A percentile compares a stretch with the other conserved stretches of the same genome.
Evolutionary conservation across 2,888 invertebrate genomes (phyloP).

Genomic region (Diachrysia chrysitis): DNA sequence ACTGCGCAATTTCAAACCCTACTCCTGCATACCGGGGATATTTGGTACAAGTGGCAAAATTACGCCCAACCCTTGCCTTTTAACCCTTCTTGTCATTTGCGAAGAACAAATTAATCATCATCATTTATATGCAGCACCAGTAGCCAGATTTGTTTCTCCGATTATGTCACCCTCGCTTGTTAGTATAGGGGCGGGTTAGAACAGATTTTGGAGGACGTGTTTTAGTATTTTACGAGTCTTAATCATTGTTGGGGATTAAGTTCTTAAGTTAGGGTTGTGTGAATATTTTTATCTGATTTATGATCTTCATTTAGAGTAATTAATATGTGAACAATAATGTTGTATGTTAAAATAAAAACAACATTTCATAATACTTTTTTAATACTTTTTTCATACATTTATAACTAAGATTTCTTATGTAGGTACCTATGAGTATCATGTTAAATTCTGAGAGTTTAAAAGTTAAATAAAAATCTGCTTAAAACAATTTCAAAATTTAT

Average conservation of each 20-base stretch:
- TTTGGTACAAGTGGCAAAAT: conserved; percentile 81
- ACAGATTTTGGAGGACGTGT: conserved; percentile 82
- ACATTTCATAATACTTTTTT: no score
- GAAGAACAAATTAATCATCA: conserved; percentile 89
- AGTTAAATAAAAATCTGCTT: neutral
- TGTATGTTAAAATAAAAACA: no score
- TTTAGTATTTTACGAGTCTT: conserved; percentile 79
- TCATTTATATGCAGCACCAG: conserved; percentile 89
- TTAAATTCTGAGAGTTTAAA: no score
- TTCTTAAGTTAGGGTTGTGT: conserved; percentile 40
- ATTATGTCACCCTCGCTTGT: conserved; percentile 88
- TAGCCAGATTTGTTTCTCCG: conserved; percentile 89
- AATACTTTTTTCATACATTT: no score
- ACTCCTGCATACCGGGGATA: conserved; percentile 77
- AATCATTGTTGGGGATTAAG: conserved; percentile 67
- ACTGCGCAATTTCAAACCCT: conserved; percentile 74
- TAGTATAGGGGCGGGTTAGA: conserved; percentile 75
- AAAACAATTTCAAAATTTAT: neutral
- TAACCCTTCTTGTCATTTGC: conserved; percentile 89
- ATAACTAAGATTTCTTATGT: no score
- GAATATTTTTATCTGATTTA: conserved; percentile 32
- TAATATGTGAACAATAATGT: conserved; percentile 15
- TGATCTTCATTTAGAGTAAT: conserved; percentile 20
- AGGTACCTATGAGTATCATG: no score
- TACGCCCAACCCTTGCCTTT: conserved; percentile 78